Evolutionary conservation across 1,140 invertebrate genomes (phyloP).

Genomic region (Zaprionus nigranus): DNA sequence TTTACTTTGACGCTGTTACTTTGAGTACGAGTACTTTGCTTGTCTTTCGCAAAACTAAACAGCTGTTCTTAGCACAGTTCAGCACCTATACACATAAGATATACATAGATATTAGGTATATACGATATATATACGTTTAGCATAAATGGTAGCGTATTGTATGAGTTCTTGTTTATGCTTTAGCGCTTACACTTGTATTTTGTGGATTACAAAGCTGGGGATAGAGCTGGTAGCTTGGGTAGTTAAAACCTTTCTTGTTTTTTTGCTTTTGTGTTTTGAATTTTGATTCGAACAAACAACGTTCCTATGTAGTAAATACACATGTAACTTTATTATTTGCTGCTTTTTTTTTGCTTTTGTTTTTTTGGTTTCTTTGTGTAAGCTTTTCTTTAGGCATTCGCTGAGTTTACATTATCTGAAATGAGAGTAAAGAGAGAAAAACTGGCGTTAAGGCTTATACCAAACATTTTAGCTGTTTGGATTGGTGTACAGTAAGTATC

Average conservation of each 20-base stretch:
- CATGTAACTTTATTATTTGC: conserved; percentile 54
- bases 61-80: conserved; percentile 49
- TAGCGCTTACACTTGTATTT: conserved; percentile 35
- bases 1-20: conserved; percentile 48
- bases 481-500: conserved; percentile 1
- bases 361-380: conserved; percentile 26
- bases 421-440: conserved; percentile 74
- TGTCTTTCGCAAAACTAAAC: conserved; percentile 8
- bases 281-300: conserved; percentile 67
- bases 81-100: conserved; percentile 46
- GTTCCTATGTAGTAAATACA: conserved; percentile 45
- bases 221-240: conserved; percentile 57
- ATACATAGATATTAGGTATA: conserved; percentile 16
- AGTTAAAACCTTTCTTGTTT: conserved; percentile 58
- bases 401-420: conserved; percentile 84
- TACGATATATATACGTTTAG: conserved; percentile 34
- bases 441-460: conserved; percentile 72
- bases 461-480: conserved; percentile 37
- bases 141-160: conserved; percentile 47
- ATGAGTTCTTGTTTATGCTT: conserved; percentile 33
- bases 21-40: conserved; percentile 9
- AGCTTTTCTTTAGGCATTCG: conserved; percentile 67
- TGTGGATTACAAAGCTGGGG: conserved; percentile 56
- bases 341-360: conserved; percentile 33
- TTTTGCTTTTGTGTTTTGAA: conserved; percentile 28